Conservation (phyloP, 1,140 invertebrate species). For the Drosophila athabasca region DNA sequence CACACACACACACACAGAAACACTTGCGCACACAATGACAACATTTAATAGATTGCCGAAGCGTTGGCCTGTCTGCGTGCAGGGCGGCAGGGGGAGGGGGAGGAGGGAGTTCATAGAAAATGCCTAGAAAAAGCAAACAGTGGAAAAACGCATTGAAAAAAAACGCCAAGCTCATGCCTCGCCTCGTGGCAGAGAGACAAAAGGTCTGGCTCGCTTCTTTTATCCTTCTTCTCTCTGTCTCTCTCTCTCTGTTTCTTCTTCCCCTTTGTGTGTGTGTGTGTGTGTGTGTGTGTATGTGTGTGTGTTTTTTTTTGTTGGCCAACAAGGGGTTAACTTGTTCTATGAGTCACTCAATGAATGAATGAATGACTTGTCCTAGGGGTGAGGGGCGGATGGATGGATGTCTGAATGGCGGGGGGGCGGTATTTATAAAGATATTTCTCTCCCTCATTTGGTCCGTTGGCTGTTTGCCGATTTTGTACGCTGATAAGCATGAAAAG, state of each 20-base stretch:
- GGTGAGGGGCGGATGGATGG: not conserved
- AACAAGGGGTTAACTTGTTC: constrained; percentile 70
- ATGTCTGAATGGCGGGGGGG: not conserved
- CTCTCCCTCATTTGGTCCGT: not conserved
- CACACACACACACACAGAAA: no score
- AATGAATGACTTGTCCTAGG: constrained; percentile 53
- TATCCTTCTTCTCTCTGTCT: no score
- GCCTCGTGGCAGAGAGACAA: constrained; percentile 27
- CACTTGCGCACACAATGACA: constrained; percentile 66
- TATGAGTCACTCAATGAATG: constrained; percentile 72
- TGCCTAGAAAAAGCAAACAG: constrained; percentile 56
- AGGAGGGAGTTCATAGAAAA: constrained; percentile 48
- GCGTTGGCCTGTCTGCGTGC: constrained; percentile 11
- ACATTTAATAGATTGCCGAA: constrained; percentile 78
- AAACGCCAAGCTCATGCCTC: not conserved
- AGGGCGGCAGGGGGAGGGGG: no score
- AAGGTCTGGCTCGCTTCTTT: constrained; percentile 6
- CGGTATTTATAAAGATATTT: constrained; percentile 68
- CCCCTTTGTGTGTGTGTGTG: not conserved
- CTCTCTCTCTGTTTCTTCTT: not conserved
- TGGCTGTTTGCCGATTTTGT: constrained; percentile 60
- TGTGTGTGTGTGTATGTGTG: no score
- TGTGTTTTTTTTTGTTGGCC: constrained; percentile 40
- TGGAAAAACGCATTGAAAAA: constrained; percentile 25
- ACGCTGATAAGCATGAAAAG: constrained; percentile 69